phyloP scores from a whole-genome alignment of 2,113 vertebrate species.

The Thamnaconus septentrionalis region DNA sequence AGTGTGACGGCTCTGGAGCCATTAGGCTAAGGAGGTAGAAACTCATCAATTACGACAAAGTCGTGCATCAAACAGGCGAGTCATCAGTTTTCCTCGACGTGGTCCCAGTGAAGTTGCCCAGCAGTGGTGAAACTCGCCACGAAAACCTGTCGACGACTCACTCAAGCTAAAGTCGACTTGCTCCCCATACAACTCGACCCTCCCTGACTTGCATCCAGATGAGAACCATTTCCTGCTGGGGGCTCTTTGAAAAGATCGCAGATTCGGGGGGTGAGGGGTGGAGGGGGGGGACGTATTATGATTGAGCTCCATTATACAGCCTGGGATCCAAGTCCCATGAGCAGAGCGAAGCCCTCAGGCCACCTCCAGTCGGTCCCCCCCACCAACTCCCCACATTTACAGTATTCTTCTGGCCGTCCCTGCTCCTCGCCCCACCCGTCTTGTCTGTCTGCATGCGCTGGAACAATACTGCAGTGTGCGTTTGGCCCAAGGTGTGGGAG shows the following conservation, averaged over 20 bases:
- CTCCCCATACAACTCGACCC: not conserved
- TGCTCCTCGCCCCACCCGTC: slow-evolving; percentile 52
- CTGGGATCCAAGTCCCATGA: slow-evolving; percentile 52
- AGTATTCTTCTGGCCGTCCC: slow-evolving; percentile 50
- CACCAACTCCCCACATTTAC: slow-evolving; percentile 35
- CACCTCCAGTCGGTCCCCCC: slow-evolving; percentile 18
- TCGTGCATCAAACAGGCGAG: not conserved
- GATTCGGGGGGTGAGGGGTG: not conserved
- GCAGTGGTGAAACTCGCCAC: too few species aligned
- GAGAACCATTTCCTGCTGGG: not conserved
- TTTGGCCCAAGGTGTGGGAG: slow-evolving; percentile 83
- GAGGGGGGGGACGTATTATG: too few species aligned
- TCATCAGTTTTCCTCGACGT: not conserved
- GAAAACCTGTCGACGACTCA: too few species aligned
- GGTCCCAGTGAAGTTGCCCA: not conserved
- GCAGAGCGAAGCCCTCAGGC: slow-evolving; percentile 69
- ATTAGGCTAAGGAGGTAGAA: not conserved
- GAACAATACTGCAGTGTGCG: slow-evolving; percentile 81
- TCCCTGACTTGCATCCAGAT: not conserved
- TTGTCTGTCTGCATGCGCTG: slow-evolving; percentile 65
- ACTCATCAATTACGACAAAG: not conserved
- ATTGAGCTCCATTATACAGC: not conserved
- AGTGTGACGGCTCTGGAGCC: not conserved
- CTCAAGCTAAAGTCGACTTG: too few species aligned
- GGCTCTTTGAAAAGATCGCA: not conserved